phyloP scores from a whole-genome alignment of 2,113 vertebrate genomes.

The Bambusicola thoracicus region DNA sequence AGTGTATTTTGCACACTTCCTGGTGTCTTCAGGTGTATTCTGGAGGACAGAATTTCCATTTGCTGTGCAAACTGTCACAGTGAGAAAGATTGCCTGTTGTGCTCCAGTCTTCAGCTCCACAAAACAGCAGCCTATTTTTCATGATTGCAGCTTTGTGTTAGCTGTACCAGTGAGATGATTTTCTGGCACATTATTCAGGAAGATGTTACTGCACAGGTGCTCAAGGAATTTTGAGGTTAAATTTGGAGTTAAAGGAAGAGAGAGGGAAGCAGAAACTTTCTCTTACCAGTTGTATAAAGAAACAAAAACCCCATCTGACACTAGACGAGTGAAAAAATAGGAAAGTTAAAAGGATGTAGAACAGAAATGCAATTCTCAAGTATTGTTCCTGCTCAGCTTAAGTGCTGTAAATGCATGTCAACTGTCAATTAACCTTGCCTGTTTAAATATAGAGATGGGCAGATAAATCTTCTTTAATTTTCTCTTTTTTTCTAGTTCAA shows the following conservation, averaged over 20 bases:
- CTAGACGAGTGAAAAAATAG: background rate
- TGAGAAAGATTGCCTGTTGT: constrained; percentile 44
- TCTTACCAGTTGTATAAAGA: background rate
- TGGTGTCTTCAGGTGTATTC: constrained; percentile 6
- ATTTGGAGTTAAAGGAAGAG: background rate
- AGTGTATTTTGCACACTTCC: background rate
- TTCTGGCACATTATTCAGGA: constrained; percentile 29
- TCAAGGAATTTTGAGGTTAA: constrained; percentile 16
- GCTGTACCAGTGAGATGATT: background rate
- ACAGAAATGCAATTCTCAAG: constrained; percentile 9
- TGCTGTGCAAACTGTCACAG: constrained; percentile 32
- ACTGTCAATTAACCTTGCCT: constrained; percentile 69
- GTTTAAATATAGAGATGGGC: constrained; percentile 63
- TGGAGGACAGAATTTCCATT: constrained; percentile 23
- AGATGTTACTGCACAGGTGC: background rate
- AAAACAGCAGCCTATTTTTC: constrained; percentile 36
- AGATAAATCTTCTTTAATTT: constrained; percentile 61
- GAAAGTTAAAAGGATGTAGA: constrained; percentile 16
- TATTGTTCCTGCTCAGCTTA: constrained; percentile 42
- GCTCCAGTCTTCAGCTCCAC: background rate
- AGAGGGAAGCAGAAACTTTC: constrained; percentile 17
- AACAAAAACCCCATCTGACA: background rate
- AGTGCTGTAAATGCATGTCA: constrained; percentile 58
- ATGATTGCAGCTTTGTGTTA: constrained; percentile 29
- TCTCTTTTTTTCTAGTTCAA: constrained; percentile 15